These are phyloP conservation scores for Mesitornis unicolor DNA, from an alignment of 2,113 vertebrate genomes.

Conservation along the genomic window DNA sequence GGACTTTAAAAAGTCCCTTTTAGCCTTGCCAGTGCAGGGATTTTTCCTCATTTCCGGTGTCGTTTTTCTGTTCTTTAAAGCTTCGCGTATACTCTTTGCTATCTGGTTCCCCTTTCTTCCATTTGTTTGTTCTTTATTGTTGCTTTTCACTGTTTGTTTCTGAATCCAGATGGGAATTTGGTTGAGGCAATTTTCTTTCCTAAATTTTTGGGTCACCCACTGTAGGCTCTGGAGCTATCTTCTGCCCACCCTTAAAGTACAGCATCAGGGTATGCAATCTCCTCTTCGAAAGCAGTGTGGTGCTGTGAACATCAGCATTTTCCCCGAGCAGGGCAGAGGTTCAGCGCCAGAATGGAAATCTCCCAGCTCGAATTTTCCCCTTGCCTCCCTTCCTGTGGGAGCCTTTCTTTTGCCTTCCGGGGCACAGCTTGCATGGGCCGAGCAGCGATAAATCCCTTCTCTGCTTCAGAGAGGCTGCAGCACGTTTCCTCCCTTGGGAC, in stretches of 20 bases:
- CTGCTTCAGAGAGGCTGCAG: neutral
- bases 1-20: neutral
- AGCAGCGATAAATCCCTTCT: neutral
- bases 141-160: neutral
- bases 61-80: neutral
- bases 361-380: neutral
- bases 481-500: neutral
- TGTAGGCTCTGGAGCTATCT: neutral
- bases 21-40: neutral
- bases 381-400: neutral
- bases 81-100: neutral
- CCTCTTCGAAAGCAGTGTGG: neutral
- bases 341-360: neutral
- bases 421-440: neutral
- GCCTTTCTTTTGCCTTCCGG: rapidly evolving
- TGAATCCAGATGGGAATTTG: neutral
- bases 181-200: neutral
- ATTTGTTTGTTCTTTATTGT: neutral
- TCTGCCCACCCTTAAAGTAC: neutral
- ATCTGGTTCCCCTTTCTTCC: neutral
- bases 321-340: neutral
- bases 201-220: neutral
- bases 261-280: neutral
- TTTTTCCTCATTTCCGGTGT: neutral
- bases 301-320: neutral